Conservation (phyloP, 2,113 vertebrate species). For the Thermophis baileyi region DNA sequence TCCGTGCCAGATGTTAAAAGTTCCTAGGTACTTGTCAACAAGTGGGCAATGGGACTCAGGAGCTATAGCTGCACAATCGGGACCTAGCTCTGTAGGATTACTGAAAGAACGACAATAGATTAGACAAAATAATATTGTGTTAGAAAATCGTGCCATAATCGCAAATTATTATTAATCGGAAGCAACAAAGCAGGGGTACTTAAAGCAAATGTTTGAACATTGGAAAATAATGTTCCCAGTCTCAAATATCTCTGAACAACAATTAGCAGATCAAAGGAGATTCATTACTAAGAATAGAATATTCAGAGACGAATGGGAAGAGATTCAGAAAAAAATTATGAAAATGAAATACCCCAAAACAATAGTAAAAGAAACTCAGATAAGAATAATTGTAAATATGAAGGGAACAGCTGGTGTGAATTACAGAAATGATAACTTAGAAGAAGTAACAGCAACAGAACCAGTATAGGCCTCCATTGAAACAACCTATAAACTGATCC, state of each 20-base stretch:
- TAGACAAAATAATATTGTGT: neutral
- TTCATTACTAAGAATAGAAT: neutral
- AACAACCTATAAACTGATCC: neutral
- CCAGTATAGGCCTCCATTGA: neutral
- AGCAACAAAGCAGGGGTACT: neutral
- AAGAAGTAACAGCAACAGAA: neutral
- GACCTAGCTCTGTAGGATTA: neutral
- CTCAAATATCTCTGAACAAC: neutral
- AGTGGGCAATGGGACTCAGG: neutral
- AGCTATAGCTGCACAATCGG: neutral
- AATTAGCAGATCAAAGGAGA: neutral
- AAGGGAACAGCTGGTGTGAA: neutral
- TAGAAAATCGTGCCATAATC: neutral
- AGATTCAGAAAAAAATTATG: neutral
- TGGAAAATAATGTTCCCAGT: neutral
- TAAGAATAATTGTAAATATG: neutral
- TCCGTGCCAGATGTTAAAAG: neutral
- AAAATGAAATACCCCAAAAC: neutral
- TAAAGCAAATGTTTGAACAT: neutral
- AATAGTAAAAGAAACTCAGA: neutral
- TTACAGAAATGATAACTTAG: neutral
- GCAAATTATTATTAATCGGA: neutral
- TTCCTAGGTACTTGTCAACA: too few relatives aligned
- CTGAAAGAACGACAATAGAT: neutral
- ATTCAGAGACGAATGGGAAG: neutral